Percentiles rank a stretch among this genome's conserved stretches.
Evolutionary conservation across 2,888 invertebrate genomes (phyloP).

Genomic region (Nephrocerus scutellatus): DNA sequence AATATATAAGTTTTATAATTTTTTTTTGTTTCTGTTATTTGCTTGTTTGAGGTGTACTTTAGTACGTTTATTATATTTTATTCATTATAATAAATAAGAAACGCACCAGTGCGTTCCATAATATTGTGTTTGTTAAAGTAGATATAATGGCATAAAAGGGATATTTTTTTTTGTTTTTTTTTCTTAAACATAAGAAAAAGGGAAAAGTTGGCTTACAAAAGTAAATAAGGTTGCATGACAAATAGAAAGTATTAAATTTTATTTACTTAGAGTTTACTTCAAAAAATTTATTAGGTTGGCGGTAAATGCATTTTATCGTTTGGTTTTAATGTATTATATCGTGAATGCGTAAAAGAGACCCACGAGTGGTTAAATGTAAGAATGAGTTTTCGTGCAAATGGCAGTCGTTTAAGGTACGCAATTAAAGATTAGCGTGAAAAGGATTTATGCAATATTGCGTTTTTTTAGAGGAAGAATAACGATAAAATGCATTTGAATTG

Average conservation of each 20-base stretch:
- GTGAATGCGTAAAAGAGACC: too few relatives aligned
- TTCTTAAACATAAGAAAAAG: neutral
- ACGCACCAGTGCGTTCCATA: slow-evolving; percentile 5
- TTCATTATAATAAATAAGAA: neutral
- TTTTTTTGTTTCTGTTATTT: slow-evolving; percentile 6
- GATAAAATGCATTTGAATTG: slow-evolving; percentile 22
- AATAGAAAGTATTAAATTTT: slow-evolving; percentile 8
- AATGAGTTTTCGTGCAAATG: slow-evolving; percentile 13
- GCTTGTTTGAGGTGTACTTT: slow-evolving; percentile 17
- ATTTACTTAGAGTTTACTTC: too few relatives aligned
- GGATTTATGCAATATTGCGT: neutral
- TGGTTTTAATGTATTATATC: too few relatives aligned
- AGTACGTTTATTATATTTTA: slow-evolving; percentile 15
- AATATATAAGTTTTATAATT: slow-evolving; percentile 9
- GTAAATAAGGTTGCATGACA: too few relatives aligned
- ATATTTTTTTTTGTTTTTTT: neutral
- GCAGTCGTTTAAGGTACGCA: slow-evolving; percentile 17
- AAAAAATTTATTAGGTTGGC: too few relatives aligned
- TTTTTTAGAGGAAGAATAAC: slow-evolving; percentile 9
- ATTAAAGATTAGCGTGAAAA: too few relatives aligned
- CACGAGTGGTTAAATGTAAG: too few relatives aligned
- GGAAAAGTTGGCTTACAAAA: too few relatives aligned
- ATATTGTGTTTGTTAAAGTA: neutral
- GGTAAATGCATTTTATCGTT: slow-evolving; percentile 30
- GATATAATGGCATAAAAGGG: neutral